Conservation (phyloP, 2,113 vertebrate genomes). For the Chaetops frenatus region DNA sequence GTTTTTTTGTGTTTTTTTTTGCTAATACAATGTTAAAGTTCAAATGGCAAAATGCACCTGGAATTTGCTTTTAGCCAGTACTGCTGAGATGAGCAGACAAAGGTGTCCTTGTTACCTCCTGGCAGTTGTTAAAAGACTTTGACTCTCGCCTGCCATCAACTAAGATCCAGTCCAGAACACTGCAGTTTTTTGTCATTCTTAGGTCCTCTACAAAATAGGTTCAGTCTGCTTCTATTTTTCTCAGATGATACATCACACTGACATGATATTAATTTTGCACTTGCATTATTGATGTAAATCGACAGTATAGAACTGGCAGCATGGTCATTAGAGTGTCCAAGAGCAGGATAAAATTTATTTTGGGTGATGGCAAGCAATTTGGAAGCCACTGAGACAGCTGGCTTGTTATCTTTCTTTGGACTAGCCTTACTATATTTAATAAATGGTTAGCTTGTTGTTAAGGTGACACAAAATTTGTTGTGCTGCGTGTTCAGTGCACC, state of each 20-base stretch:
- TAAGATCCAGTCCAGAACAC: background rate
- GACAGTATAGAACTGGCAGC: background rate
- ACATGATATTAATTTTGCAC: background rate
- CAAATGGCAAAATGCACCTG: background rate
- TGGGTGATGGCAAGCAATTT: background rate
- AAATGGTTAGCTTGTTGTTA: conserved; percentile 22
- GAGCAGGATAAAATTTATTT: background rate
- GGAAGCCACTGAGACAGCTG: conserved; percentile 13
- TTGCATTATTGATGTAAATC: background rate
- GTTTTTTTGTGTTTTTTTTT: background rate
- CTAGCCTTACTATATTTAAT: conserved; percentile 15
- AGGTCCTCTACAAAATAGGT: background rate
- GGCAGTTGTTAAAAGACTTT: background rate
- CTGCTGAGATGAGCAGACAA: background rate
- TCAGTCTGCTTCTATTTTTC: background rate
- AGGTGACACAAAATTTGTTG: background rate
- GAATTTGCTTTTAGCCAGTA: background rate
- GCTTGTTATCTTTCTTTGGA: conserved; percentile 29
- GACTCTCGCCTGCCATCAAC: background rate
- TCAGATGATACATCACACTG: background rate
- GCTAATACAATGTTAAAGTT: background rate
- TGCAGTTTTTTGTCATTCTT: background rate
- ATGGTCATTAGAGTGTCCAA: background rate
- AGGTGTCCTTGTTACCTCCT: background rate
- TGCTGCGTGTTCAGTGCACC: background rate